Percentiles rank a stretch among this genome's conserved stretches.
Conservation (phyloP, 2,113 vertebrate genomes). For the Hypanus sabinus region DNA sequence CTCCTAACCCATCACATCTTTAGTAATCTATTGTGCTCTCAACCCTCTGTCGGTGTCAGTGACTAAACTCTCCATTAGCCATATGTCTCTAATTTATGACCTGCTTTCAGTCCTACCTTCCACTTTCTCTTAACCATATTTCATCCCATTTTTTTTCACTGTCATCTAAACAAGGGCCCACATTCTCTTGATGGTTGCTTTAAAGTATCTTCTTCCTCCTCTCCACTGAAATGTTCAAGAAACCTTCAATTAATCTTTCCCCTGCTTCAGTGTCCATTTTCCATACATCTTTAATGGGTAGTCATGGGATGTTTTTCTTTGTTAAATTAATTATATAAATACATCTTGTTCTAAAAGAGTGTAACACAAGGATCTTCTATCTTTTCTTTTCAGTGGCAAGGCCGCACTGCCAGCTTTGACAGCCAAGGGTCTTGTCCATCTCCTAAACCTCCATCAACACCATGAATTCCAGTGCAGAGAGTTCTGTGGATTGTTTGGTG, state of each 20-base stretch:
- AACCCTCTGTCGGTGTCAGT: background rate
- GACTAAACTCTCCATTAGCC: background rate
- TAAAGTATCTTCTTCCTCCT: background rate
- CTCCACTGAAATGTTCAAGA: background rate
- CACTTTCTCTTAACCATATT: background rate
- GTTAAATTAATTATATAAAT: background rate
- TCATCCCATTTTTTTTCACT: background rate
- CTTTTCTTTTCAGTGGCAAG: slow-evolving; percentile 77
- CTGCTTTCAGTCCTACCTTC: background rate
- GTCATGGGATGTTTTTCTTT: background rate
- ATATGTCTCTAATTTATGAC: background rate
- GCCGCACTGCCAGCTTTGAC: slow-evolving; percentile 89
- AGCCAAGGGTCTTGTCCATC: slow-evolving; percentile 92
- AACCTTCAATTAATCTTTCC: background rate
- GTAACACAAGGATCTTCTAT: background rate
- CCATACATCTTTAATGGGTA: background rate
- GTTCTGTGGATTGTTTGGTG: background rate
- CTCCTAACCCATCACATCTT: background rate
- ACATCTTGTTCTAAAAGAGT: background rate
- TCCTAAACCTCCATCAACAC: slow-evolving; percentile 79
- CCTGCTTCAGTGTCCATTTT: background rate
- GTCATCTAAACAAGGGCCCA: background rate
- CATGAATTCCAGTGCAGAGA: slow-evolving; percentile 61
- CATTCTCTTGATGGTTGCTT: background rate
- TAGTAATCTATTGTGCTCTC: too few species aligned